Percentiles rank a stretch among this genome's conserved stretches.
phyloP scores from a whole-genome alignment of 1,140 invertebrate species.

The Cataglyphis hispanica region DNA sequence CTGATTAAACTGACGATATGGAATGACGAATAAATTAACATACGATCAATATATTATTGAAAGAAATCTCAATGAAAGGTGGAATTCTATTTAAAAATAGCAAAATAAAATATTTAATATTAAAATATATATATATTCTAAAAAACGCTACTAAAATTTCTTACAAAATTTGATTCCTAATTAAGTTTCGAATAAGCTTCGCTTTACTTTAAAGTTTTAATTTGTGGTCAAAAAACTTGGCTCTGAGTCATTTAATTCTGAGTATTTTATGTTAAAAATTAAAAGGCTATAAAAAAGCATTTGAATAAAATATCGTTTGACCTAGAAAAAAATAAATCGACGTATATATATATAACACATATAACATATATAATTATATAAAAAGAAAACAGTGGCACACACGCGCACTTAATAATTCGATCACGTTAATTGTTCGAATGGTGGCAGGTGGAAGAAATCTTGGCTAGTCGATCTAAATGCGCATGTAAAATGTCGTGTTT shows the following conservation, averaged over 20 bases:
- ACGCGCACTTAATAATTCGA: not conserved
- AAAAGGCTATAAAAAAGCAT: not conserved
- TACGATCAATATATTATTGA: not conserved
- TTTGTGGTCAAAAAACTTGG: not conserved
- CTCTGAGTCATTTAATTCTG: not conserved
- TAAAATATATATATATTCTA: not conserved
- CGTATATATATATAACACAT: not conserved
- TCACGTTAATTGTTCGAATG: not conserved
- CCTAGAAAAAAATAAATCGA: not conserved
- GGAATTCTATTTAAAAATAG: not conserved
- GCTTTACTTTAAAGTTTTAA: not conserved
- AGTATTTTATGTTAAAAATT: conserved; percentile 1
- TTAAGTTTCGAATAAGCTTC: not conserved
- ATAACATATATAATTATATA: not conserved
- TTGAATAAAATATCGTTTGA: not conserved
- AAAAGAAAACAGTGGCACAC: not conserved
- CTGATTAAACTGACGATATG: not conserved
- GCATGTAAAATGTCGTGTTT: not conserved
- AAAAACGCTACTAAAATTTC: not conserved
- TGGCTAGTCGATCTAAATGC: conserved; percentile 1
- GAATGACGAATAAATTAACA: not conserved
- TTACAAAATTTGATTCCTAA: not conserved
- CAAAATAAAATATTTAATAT: not conserved
- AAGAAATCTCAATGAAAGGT: not conserved
- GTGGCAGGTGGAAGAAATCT: not conserved